phyloP scores from a whole-genome alignment of 1,140 invertebrate genomes.

The Drosophila equinoxialis region DNA sequence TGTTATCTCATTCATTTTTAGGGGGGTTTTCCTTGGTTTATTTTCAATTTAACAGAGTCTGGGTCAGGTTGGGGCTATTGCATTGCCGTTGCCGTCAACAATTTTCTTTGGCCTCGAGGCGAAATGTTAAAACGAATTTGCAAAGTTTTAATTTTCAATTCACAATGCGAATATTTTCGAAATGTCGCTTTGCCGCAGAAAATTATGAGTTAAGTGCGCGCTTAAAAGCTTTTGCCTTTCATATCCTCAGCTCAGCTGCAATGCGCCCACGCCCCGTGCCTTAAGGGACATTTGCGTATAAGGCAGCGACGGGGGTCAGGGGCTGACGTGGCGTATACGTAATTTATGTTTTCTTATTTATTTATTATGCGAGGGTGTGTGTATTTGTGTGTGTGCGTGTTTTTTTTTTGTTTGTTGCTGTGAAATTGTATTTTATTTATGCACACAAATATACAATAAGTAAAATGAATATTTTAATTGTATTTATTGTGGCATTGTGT shows the following conservation, averaged over 20 bases:
- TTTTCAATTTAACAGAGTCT: neutral
- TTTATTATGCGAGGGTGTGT: slow-evolving; percentile 49
- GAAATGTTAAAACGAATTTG: slow-evolving; percentile 52
- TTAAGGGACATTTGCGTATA: slow-evolving; percentile 18
- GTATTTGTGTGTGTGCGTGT: slow-evolving; percentile 7
- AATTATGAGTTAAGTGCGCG: slow-evolving; percentile 80
- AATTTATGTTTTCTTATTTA: slow-evolving; percentile 74
- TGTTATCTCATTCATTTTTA: neutral
- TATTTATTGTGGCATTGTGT: slow-evolving; percentile 63
- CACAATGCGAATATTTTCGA: slow-evolving; percentile 47
- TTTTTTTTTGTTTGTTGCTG: slow-evolving; percentile 39
- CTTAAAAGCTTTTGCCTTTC: slow-evolving; percentile 78
- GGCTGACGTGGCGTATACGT: slow-evolving; percentile 50
- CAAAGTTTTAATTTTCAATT: slow-evolving; percentile 79
- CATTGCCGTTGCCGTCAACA: slow-evolving; percentile 9
- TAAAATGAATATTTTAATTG: slow-evolving; percentile 77
- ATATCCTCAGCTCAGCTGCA: slow-evolving; percentile 53
- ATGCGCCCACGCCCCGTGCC: slow-evolving; percentile 26
- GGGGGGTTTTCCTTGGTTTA: neutral
- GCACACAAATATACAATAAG: slow-evolving; percentile 63
- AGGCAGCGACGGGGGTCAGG: neutral
- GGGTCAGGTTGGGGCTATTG: slow-evolving; percentile 16
- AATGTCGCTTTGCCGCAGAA: slow-evolving; percentile 35
- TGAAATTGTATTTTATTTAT: slow-evolving; percentile 76
- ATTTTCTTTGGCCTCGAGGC: slow-evolving; percentile 25